Evolutionary conservation across 2,888 invertebrate species (phyloP).

Genomic region (Drosophila robusta): DNA sequence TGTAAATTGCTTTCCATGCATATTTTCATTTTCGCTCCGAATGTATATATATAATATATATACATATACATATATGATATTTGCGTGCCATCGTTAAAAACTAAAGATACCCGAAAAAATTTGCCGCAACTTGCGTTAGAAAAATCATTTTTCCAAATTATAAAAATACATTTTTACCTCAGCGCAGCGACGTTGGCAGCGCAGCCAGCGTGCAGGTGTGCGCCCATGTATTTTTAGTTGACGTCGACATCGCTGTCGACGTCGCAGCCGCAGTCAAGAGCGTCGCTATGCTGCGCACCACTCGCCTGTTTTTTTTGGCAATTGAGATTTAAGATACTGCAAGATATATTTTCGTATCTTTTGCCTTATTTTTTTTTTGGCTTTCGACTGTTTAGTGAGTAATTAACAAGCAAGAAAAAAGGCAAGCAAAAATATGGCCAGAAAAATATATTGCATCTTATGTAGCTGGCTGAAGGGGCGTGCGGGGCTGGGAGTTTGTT

Average conservation of each 20-base stretch:
- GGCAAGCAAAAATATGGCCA: constrained; percentile 2
- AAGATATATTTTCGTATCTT: constrained; percentile 32
- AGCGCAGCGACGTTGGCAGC: constrained; percentile 49
- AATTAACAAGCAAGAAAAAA: constrained; percentile 65
- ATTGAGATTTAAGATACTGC: constrained; percentile 33
- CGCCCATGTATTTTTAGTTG: constrained; percentile 70
- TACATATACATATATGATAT: constrained; percentile 35
- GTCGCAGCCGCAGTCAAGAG: constrained; percentile 14
- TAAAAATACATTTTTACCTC: constrained; percentile 78
- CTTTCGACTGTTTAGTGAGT: constrained; percentile 73
- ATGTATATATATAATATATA: constrained; percentile 7
- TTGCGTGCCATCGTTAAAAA: constrained; percentile 45
- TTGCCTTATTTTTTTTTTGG: constrained; percentile 10
- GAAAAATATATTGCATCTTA: constrained; percentile 11
- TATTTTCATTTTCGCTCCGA: constrained; percentile 20
- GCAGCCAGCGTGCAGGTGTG: constrained; percentile 65
- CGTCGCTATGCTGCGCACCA: constrained; percentile 65
- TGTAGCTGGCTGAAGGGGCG: neutral
- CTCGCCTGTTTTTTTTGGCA: constrained; percentile 57
- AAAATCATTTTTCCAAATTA: constrained; percentile 76
- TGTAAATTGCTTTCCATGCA: constrained; percentile 70
- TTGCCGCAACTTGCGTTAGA: constrained; percentile 24
- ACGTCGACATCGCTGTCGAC: constrained; percentile 15
- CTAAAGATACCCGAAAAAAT: constrained; percentile 36
- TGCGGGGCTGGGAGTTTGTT: neutral